A percentile compares a stretch with the other conserved stretches of the same genome.
These are phyloP conservation scores for Electrona antarctica DNA, from an alignment of 2,113 vertebrate genomes.

Conservation along the genomic window DNA sequence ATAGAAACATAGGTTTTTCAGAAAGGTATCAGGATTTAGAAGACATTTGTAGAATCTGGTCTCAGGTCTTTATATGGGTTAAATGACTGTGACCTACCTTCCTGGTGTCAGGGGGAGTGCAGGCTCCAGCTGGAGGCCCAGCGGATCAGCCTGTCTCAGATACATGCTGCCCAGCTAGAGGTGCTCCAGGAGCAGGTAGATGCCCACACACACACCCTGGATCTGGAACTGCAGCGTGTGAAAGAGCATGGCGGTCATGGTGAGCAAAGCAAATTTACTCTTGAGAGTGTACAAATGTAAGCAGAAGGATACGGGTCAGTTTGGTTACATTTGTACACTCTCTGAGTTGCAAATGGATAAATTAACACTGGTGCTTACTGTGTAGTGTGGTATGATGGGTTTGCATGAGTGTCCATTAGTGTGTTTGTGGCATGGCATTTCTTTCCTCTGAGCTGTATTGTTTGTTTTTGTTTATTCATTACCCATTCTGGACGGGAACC, in stretches of 20 bases:
- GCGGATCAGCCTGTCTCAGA: conserved; percentile 89
- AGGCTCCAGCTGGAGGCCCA: conserved; percentile 91
- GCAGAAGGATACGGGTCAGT: too few relatives aligned
- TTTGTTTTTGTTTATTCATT: too few relatives aligned
- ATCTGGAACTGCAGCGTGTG: conserved; percentile 65
- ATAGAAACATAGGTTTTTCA: too few relatives aligned
- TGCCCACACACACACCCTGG: conserved; percentile 31
- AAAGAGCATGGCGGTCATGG: conserved; percentile 71
- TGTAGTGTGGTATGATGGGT: background rate
- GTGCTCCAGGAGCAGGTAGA: conserved; percentile 73
- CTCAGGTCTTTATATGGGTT: background rate
- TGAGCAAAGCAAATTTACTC: conserved; percentile 52
- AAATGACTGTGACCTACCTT: conserved; percentile 5
- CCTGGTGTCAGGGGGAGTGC: conserved; percentile 82
- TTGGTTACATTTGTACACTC: too few relatives aligned
- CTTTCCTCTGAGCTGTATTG: background rate
- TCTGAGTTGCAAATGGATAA: too few relatives aligned
- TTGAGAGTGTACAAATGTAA: too few relatives aligned
- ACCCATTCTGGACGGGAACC: too few relatives aligned
- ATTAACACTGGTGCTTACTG: too few relatives aligned
- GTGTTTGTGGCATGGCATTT: background rate
- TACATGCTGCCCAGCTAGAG: conserved; percentile 90
- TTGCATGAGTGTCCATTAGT: conserved; percentile 5
- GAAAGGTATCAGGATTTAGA: too few relatives aligned
- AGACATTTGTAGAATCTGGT: too few relatives aligned